Evolutionary conservation across 2,797 vertebrate species (phyloP), one percentile per base, ranked within the genome.

Genomic region (Fratercula arctica): DNA sequence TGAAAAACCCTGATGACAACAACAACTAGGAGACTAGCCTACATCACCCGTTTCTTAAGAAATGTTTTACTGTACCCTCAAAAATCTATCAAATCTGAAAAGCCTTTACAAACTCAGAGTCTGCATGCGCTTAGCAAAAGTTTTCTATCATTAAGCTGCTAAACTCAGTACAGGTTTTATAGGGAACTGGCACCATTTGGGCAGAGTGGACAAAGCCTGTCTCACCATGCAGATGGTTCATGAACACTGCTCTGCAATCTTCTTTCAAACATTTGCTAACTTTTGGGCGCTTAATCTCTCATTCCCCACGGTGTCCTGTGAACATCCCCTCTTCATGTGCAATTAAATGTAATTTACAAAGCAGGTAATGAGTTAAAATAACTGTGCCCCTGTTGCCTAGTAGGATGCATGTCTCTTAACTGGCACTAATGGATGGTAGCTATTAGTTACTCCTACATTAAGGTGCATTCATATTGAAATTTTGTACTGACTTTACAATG

Each of bases 391-490:
- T 63, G 31, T 86, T 85, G 90, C 63, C 72, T 92, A n/a, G 28
- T 63, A 74, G 68, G 87, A 91, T 93, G 73, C 31, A 82, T 70
- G 26, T 96, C 76, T 94, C 64, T 92, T 96, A 87, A 79, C 87
- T 86, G 45, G 37, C 89, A 54, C 80, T 95, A 92, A 93, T 74
- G 92, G 92, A 81, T 85, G 79, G 92, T 74, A 94, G 82, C 85
- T 80, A 83, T 96, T 81, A 97, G 95, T 94, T 93, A 92, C 79
- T 96, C 73, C 81, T 80, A 92, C 91, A 93, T 94, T 96, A 96
- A 97, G 94, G 85, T 96, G 79, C 80, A 94, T 95, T 97, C 95
- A 97, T 95, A 96, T 85, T 96, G 94, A 94, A 95, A 89, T 95
- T 92, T 93, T 88, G 72, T 53, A 73, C 70, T 82, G 90, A 66